Percentiles rank a stretch among this genome's conserved stretches.
phyloP scores from a whole-genome alignment of 2,888 invertebrate genomes.

The Pheosia gnoma region DNA sequence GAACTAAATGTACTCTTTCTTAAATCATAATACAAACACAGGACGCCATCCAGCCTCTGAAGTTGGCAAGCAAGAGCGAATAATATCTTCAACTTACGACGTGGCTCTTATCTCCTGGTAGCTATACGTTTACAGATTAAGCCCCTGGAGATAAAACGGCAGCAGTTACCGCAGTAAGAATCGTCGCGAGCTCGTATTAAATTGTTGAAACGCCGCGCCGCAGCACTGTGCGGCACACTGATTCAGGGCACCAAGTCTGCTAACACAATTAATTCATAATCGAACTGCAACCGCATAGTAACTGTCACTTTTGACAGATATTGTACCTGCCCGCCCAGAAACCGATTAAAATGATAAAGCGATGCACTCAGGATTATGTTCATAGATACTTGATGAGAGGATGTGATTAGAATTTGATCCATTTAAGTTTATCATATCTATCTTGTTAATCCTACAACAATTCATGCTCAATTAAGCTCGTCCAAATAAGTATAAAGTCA shows the following conservation, averaged over 20 bases:
- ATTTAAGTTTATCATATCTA: too few species aligned
- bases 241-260: too few species aligned
- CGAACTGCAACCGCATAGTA: too few species aligned
- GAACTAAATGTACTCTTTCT: too few species aligned
- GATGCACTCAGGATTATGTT: constrained; percentile 46
- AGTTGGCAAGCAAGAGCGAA: constrained; percentile 2
- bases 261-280: too few species aligned
- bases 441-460: too few species aligned
- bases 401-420: neutral
- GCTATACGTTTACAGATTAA: neutral
- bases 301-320: too few species aligned
- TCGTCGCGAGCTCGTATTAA: constrained; percentile 48
- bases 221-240: constrained; percentile 44
- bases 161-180: constrained; percentile 25
- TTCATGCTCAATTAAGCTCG: too few species aligned
- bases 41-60: neutral
- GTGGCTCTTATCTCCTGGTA: neutral
- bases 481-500: too few species aligned
- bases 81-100: neutral
- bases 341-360: constrained; percentile 78
- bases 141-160: neutral
- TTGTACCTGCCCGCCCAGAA: constrained; percentile 67
- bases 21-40: too few species aligned
- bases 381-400: constrained; percentile 4
- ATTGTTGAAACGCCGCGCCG: constrained; percentile 54